A percentile compares a stretch with the other conserved stretches of the same genome.
phyloP scores from a whole-genome alignment of 2,113 vertebrate species.

The Trinectes maculatus region DNA sequence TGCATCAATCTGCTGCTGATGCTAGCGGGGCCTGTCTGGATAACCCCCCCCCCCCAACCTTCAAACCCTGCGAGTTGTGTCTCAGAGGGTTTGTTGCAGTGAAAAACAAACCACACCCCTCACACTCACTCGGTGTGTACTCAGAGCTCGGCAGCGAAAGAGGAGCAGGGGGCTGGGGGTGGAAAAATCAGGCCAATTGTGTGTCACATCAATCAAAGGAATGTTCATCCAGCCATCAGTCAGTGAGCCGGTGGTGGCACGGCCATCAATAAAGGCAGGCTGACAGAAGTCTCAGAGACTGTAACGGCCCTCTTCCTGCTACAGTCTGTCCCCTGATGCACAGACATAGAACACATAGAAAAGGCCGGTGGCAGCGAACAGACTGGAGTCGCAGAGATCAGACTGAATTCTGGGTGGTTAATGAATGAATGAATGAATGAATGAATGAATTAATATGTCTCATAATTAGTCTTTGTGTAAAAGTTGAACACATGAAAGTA shows the following conservation, averaged over 20 bases:
- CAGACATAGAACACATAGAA: slow-evolving; percentile 48
- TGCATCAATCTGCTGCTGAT: slow-evolving; percentile 60
- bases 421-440: too few species aligned
- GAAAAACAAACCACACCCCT: slow-evolving; percentile 52
- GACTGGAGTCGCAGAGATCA: too few species aligned
- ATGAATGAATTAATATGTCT: too few species aligned
- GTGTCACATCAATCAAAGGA: slow-evolving; percentile 78
- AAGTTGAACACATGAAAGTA: not conserved
- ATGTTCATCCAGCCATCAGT: slow-evolving; percentile 74
- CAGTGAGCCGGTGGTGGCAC: slow-evolving; percentile 59
- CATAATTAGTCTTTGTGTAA: too few species aligned
- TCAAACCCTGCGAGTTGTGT: slow-evolving; percentile 35
- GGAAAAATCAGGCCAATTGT: slow-evolving; percentile 68
- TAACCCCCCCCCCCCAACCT: too few species aligned
- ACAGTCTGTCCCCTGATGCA: slow-evolving; percentile 27
- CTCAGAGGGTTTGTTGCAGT: slow-evolving; percentile 40
- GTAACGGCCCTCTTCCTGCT: slow-evolving; percentile 47
- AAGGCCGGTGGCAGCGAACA: too few species aligned
- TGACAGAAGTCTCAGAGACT: slow-evolving; percentile 66
- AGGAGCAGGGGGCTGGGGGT: slow-evolving; percentile 18
- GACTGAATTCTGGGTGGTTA: too few species aligned
- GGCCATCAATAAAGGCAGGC: slow-evolving; percentile 75
- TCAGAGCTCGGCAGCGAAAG: slow-evolving; percentile 31
- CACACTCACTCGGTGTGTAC: slow-evolving; percentile 43
- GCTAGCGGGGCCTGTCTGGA: slow-evolving; percentile 45